These are phyloP conservation scores for Caradrina kadenii DNA, from an alignment of 2,888 invertebrate genomes.

Conservation along the genomic window DNA sequence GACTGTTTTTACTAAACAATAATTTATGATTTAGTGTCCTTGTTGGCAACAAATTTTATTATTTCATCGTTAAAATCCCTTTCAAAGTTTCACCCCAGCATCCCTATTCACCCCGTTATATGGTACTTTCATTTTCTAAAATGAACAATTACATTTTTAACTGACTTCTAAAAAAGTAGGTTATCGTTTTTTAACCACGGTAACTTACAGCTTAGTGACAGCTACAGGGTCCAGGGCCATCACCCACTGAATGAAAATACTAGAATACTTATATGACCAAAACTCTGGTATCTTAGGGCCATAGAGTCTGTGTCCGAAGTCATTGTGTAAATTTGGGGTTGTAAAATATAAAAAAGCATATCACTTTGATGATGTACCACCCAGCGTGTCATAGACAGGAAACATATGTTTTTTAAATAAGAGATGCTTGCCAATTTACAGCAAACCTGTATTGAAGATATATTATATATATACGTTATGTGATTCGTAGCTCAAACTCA, in stretches of 20 bases:
- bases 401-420: constrained; percentile 6
- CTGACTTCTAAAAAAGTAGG: no score
- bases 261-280: not conserved
- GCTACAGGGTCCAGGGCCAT: no score
- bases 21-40: no score
- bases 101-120: no score
- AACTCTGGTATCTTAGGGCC: not conserved
- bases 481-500: constrained; percentile 44
- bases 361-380: not conserved
- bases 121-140: not conserved
- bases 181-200: no score
- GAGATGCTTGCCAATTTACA: constrained; percentile 38
- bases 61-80: no score
- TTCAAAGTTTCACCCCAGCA: no score
- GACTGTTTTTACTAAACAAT: no score
- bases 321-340: no score
- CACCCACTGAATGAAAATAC: not conserved
- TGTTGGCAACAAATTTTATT: no score
- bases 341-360: not conserved
- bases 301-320: not conserved
- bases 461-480: constrained; percentile 19
- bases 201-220: no score
- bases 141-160: no score
- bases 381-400: constrained; percentile 14
- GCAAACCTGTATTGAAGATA: constrained; percentile 27